These are phyloP conservation scores for Solenodon paradoxus DNA, from an alignment of 2,113 vertebrate genomes.

Conservation along the genomic window DNA sequence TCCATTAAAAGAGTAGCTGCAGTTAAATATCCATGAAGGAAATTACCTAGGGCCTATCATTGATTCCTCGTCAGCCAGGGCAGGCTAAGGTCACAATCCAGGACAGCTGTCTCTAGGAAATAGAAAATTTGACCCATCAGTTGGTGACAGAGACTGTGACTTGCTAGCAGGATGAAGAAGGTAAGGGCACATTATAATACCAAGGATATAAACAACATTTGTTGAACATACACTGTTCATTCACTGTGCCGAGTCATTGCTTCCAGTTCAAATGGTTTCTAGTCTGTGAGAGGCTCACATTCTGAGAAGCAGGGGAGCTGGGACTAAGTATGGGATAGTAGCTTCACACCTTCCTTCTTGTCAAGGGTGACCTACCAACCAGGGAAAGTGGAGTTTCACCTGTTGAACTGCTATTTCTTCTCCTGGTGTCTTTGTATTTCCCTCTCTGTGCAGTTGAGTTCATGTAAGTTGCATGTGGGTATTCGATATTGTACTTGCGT, in stretches of 20 bases:
- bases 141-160: neutral
- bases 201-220: neutral
- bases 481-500: neutral
- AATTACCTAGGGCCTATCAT: neutral
- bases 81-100: neutral
- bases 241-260: neutral
- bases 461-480: neutral
- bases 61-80: neutral
- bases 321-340: slow-evolving; percentile 41
- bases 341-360: slow-evolving; percentile 54
- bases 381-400: slow-evolving; percentile 52
- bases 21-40: neutral
- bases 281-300: neutral
- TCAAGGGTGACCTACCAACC: slow-evolving; percentile 19
- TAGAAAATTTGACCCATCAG: neutral
- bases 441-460: neutral
- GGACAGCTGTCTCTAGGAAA: neutral
- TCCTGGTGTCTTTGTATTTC: slow-evolving; percentile 19
- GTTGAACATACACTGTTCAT: neutral
- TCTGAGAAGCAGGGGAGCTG: neutral
- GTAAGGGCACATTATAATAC: neutral
- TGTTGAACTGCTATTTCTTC: slow-evolving; percentile 43
- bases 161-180: neutral
- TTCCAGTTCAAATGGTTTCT: neutral
- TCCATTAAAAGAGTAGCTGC: neutral